Base-by-base conservation (phyloP, 2,113 vertebrate genomes). In the Nothocercus nigrocapillus region DNA sequence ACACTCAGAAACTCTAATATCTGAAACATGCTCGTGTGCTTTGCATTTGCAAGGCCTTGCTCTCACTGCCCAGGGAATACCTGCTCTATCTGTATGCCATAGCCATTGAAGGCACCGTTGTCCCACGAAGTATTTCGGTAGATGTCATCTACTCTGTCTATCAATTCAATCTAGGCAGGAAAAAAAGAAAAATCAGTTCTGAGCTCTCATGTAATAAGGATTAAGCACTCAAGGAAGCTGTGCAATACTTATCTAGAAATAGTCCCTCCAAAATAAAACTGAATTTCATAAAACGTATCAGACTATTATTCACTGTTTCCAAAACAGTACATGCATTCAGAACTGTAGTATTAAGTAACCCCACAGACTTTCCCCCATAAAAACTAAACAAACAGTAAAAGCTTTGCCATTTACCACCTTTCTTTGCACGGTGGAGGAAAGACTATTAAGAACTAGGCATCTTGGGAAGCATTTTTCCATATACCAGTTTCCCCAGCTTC, bases 71-170 rank as follows among this genome's bases (percentile, higher is more conserved):
- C 61, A 87, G 62, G 84, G 76, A 97, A 85, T 97, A 99, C 99
- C 99, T 99, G 99, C 19, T 99, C 98, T 97, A 99, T 99, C 97
- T 99, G 99, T 89, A 99, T 98, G 61, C 99, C 99, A 8, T 99
- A 99, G 75, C 98, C 99, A 97, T 97, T 98, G 95, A 98, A 99
- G 42, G 98, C 93, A 13, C 96, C 98, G 8, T 99, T 98, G 21
- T 99, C 98, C 99, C 99, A 99, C 1, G 99, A 98, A 9, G 99
- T 99, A 94, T 99, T 99, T 82, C 99, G 97, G 93, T 99, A 99
- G 94, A 99, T 99, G 97, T 99, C 99, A 92, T 99, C 99, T 42
- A 99, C 99, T 96, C 99, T 98, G 98, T 99, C 99, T 91, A 99
- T 99, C 87, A 99, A 95, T 70, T 99, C 99, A 93, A 99, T 99